A percentile compares a stretch with the other conserved stretches of the same genome.
Evolutionary conservation across 2,113 vertebrate species (phyloP).

Genomic region (Pampusana beccarii): DNA sequence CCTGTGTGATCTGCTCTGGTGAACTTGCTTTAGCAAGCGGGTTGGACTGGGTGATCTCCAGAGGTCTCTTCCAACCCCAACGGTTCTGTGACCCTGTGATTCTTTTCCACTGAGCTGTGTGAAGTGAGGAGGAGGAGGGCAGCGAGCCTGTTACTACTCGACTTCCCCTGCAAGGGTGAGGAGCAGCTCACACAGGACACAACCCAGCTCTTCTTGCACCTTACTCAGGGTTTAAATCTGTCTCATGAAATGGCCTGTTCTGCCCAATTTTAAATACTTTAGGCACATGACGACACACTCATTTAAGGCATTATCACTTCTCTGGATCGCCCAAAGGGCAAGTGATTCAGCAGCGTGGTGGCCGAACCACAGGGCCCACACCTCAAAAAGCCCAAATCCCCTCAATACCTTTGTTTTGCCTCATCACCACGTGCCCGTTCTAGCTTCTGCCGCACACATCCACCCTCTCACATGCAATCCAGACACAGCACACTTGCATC

Average conservation of each 20-base stretch:
- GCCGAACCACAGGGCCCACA: rapidly evolving
- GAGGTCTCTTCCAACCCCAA: no score
- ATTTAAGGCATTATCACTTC: background rate
- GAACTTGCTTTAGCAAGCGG: no score
- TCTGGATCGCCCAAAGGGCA: background rate
- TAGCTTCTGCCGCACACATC: background rate
- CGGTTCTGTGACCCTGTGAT: no score
- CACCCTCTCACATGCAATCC: background rate
- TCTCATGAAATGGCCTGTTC: background rate
- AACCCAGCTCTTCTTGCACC: background rate
- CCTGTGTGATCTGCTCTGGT: no score
- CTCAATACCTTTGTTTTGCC: background rate
- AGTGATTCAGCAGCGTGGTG: rapidly evolving
- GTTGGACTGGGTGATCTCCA: no score
- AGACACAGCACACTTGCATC: rapidly evolving
- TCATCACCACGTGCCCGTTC: rapidly evolving
- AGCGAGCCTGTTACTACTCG: background rate
- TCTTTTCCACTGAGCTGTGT: background rate
- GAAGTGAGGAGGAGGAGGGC: background rate
- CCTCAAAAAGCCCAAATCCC: background rate
- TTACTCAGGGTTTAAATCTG: background rate
- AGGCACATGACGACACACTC: rapidly evolving
- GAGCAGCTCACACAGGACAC: background rate
- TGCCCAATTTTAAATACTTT: background rate
- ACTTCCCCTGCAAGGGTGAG: background rate